phyloP scores from a whole-genome alignment of 2,113 vertebrate genomes.

The Oncorhynchus keta region DNA sequence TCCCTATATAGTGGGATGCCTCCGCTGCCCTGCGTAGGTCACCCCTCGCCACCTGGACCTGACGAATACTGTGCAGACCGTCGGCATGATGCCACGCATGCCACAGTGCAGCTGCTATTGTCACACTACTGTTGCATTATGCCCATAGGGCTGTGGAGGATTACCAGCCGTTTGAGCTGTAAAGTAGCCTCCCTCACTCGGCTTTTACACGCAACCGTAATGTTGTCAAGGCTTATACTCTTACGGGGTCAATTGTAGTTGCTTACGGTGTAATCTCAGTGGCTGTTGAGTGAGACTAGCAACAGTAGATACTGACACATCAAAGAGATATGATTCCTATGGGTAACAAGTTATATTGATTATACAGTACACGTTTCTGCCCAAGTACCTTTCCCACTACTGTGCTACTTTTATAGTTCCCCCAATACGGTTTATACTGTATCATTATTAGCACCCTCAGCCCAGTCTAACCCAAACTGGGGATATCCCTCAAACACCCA shows the following conservation, averaged over 20 bases:
- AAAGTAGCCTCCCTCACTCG: constrained; percentile 25
- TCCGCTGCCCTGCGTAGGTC: constrained; percentile 23
- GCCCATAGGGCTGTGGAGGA: constrained; percentile 45
- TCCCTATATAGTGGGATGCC: too few species aligned
- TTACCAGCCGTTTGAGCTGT: constrained; percentile 46
- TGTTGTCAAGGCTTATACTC: constrained; percentile 14
- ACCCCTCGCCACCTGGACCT: constrained; percentile 39
- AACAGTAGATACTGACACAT: not conserved
- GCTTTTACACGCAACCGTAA: constrained; percentile 55
- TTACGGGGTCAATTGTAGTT: too few species aligned
- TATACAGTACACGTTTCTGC: not conserved
- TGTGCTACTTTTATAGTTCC: not conserved
- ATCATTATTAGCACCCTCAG: too few species aligned
- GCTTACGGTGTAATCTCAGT: too few species aligned
- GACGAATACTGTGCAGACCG: constrained; percentile 29
- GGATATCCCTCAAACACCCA: not conserved
- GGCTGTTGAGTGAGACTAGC: not conserved
- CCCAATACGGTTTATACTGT: not conserved
- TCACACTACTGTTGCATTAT: constrained; percentile 72
- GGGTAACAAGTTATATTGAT: not conserved
- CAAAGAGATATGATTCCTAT: not conserved
- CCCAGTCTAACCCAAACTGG: too few species aligned
- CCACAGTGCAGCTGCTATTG: constrained; percentile 67
- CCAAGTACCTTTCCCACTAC: not conserved
- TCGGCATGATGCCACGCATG: constrained; percentile 44